Base-by-base conservation (phyloP, 2,797 vertebrate species). In the Sphenodon punctatus region DNA sequence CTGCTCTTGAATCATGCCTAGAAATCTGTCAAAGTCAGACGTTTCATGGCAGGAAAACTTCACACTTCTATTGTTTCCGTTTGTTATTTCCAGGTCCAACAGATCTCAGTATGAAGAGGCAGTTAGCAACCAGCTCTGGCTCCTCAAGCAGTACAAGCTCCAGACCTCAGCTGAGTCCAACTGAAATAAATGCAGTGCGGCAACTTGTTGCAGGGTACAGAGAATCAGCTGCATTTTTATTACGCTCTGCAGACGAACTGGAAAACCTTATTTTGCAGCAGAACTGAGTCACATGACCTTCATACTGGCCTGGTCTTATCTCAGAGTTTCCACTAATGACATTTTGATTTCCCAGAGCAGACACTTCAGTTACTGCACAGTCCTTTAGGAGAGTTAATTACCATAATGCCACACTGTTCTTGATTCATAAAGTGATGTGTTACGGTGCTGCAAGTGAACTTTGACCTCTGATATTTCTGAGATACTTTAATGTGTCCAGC, bases 201-300 rank as follows among this genome's bases (percentile, higher is more conserved):
- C 97, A 97, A 90, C 96, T 97, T 0, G 96, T 97, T 56, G 97
- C 97, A 9, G 97, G 97, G 65, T 97, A 97, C 49, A 94, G 97
- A 74, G 97, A 97, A 92, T 97, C 97, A 1, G 97, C 97, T 7
- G 97, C 97, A 1, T 97, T 97, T 92, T 88, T 97, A 82, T 66
- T 97, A 81, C 96, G 97, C 82, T 97, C 97, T 36, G 97, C 97
- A 78, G 97, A 97, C 80, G 97, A 97, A 95, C 96, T 97, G 90
- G 97, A 97, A 95, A 97, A 97, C 93, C 96, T 97, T 71, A 97
- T 97, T 94, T 95, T 97, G 90, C 97, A 97, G 94, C 97, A 97
- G 95, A 97, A 97, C 96, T 97, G 96, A 97, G 90, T 92, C 93
- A 82, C 14, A 82, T 60, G 88, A 93, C 63, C 89, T 89, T 89